Percentiles rank a stretch among this genome's conserved stretches.
These are phyloP conservation scores for Eptesicus fuscus DNA, from an alignment of 2,113 vertebrate genomes.

Conservation along the genomic window DNA sequence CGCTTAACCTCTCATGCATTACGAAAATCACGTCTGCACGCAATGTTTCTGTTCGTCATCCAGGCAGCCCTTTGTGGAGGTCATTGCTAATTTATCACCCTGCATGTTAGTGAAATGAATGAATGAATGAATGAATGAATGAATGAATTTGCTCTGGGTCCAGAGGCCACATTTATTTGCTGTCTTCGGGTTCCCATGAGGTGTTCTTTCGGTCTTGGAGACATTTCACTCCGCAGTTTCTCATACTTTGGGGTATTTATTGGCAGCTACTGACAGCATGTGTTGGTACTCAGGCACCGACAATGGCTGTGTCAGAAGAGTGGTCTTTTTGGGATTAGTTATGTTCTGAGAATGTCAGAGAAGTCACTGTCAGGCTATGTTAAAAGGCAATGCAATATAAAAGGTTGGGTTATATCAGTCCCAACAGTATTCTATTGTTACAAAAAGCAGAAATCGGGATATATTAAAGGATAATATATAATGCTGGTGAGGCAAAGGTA, in stretches of 20 bases:
- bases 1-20: constrained; percentile 68
- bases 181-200: background rate
- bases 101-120: constrained; percentile 47
- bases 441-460: background rate
- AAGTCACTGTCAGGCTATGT: background rate
- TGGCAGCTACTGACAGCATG: constrained; percentile 47
- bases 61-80: constrained; percentile 63
- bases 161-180: constrained; percentile 48
- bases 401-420: background rate
- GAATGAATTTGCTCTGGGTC: constrained; percentile 34
- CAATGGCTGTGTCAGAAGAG: background rate
- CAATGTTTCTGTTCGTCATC: constrained; percentile 70
- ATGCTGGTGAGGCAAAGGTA: background rate
- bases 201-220: background rate
- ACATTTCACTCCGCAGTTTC: constrained; percentile 33
- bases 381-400: background rate
- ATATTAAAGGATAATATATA: background rate
- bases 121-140: constrained; percentile 60
- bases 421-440: background rate
- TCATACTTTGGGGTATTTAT: constrained; percentile 45
- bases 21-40: constrained; percentile 64
- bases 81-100: constrained; percentile 68
- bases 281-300: background rate
- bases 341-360: background rate
- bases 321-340: background rate